Conservation (phyloP, 2,797 vertebrate species). For the Bradypodion pumilum region DNA sequence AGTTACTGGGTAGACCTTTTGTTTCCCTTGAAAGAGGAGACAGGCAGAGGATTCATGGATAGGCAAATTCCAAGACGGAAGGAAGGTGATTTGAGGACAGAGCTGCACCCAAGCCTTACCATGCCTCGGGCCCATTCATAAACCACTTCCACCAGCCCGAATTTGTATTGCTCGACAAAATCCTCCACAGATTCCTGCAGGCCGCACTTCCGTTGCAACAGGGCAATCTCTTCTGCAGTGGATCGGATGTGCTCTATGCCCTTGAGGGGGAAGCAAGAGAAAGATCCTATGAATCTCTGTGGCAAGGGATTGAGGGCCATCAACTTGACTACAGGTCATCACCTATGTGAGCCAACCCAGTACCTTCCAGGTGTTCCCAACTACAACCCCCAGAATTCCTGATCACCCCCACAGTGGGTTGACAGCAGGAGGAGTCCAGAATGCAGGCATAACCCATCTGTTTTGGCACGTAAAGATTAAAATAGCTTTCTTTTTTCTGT, state of each 20-base stretch:
- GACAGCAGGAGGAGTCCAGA: neutral
- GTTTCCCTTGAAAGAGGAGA: neutral
- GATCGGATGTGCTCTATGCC: conserved; percentile 81
- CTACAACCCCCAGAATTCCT: neutral
- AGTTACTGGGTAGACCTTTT: neutral
- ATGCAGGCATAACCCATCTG: too few relatives aligned
- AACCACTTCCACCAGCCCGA: conserved; percentile 91
- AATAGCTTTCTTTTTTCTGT: too few relatives aligned
- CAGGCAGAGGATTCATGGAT: neutral
- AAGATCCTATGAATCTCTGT: neutral
- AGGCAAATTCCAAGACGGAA: neutral
- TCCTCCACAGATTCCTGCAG: conserved; percentile 86
- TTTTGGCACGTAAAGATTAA: too few relatives aligned
- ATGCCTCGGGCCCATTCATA: conserved; percentile 94
- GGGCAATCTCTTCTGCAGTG: conserved; percentile 85
- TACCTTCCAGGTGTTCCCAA: too few relatives aligned
- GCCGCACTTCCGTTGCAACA: conserved; percentile 87
- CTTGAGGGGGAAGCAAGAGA: conserved; percentile 61
- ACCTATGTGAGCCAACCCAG: too few relatives aligned
- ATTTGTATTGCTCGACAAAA: conserved; percentile 89
- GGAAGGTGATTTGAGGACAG: too few relatives aligned
- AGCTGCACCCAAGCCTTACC: conserved; percentile 75
- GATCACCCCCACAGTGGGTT: neutral
- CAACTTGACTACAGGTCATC: too few relatives aligned
- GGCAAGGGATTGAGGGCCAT: too few relatives aligned